Evolutionary conservation across 2,888 invertebrate genomes (phyloP), one percentile per base, ranked within the genome.

Genomic region (Carpatolechia fugitivella): DNA sequence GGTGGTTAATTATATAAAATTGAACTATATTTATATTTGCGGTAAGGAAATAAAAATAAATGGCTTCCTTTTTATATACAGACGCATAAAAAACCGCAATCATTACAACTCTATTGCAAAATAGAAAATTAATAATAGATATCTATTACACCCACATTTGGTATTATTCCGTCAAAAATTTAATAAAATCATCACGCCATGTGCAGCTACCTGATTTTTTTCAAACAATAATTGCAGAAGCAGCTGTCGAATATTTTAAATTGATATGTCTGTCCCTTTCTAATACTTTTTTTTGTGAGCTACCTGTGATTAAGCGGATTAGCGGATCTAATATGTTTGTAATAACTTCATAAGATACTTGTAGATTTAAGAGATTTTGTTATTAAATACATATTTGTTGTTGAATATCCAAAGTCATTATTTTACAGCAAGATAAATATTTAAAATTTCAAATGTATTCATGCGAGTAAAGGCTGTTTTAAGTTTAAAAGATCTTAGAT

Each of bases 281-380:
- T 29, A 8, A 13, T 29, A 24, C 29, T 36, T 18, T n/a, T 18
- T 13, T 35, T 18, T 24, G 10, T 41, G 5, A 41, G 41, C 50
- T 50, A 50, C 59, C 54, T 59, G 58, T 65, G 58, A 67, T 24
- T 11, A 29, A 24, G 50, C 72, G 69, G 71, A 71, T 71, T 65
- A 70, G 68, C 81, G 74, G 77, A 58, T 62, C 78, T 81, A 82
- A 82, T 82, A 61, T 60, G 69, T 72, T 80, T 82, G 76, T 82
- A 82, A 83, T 80, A 77, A 72, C 65, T 10, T 47, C n/a, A n/a
- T n/a, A n/a, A n/a, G n/a, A n/a, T n/a, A n/a, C n/a, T n/a, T n/a
- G n/a, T n/a, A n/a, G n/a, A n/a, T n/a, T n/a, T n/a, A n/a, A n/a
- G n/a, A n/a, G n/a, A n/a, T n/a, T n/a, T n/a, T n/a, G 31, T 47